Evolutionary conservation across 2,797 vertebrate species (phyloP), one percentile per base, ranked within the genome.

Genomic region (Carapus acus): DNA sequence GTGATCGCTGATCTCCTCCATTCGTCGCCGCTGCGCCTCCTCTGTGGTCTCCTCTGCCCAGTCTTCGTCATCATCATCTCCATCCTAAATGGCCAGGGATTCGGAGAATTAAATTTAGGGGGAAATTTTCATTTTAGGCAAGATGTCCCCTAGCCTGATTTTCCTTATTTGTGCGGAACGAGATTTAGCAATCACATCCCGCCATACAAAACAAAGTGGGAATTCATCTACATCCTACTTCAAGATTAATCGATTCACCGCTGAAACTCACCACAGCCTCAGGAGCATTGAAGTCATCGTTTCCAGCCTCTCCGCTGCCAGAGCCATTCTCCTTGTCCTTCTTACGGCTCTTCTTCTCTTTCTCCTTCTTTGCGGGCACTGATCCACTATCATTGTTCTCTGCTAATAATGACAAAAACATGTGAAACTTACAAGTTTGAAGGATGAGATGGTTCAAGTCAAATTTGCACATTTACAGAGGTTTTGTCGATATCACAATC

Each of bases 11-110:
- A 99, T 99, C 86, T 98, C 96, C 82, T 98, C 94, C 96, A 99
- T 99, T 62, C 96, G 84, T 20, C 96, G 89, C 51, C 94, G 84
- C 77, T 97, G 94, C 2, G 96, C 96, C 85, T 98, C 96, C 78
- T 93, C 93, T 0, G 96, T 97, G 1, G 96, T 98, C 77, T 99
- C 96, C 78, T 99, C 96, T 2, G 94, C 94, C 96, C 96, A 99
- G 67, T 98, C 96, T 34, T 96, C 96, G 24, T 99, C 96, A 0
- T 99, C 95, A 0, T 94, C 94, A 6, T 97, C 86, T 49, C 87
- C 66, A 11, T 90, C 88, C 90, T 91, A 46, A 27, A 27, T 5
- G 24, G 24, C 9, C 24, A 27, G 24, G 5, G 5, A 27, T 9
- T 5, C 4, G 24, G 24, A 27, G 9, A 27, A 27, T 27, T 27